Evolutionary conservation across 1,140 invertebrate genomes (phyloP).

Genomic region (Drosophila nebulosa): DNA sequence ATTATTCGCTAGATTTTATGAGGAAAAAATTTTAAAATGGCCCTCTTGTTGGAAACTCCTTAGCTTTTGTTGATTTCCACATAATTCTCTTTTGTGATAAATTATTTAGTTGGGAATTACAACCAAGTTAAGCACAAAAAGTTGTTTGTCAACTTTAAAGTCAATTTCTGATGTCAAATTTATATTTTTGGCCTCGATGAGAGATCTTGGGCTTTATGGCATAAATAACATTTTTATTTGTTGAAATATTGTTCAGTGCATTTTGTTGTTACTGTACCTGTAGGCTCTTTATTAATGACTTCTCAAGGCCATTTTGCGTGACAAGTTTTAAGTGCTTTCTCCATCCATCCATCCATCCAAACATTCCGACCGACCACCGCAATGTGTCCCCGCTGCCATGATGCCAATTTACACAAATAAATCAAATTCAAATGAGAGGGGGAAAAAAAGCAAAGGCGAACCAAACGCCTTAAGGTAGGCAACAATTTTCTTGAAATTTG

Average conservation of each 20-base stretch:
- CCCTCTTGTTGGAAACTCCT: too few relatives aligned
- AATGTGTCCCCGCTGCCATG: neutral
- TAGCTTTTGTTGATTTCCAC: too few relatives aligned
- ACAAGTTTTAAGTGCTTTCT: slow-evolving; percentile 34
- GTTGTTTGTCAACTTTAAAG: too few relatives aligned
- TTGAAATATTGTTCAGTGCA: neutral
- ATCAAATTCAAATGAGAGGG: slow-evolving; percentile 24
- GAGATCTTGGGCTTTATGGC: neutral
- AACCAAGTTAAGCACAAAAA: too few relatives aligned
- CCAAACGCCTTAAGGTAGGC: slow-evolving; percentile 19
- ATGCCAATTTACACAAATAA: slow-evolving; percentile 17
- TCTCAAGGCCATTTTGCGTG: slow-evolving; percentile 8
- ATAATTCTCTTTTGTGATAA: too few relatives aligned
- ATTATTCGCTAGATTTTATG: too few relatives aligned
- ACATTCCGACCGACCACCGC: neutral
- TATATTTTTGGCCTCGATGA: neutral
- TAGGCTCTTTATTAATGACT: neutral
- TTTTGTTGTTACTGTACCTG: neutral
- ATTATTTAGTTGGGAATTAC: too few relatives aligned
- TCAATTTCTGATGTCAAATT: neutral
- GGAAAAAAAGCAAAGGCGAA: neutral
- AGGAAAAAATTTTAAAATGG: too few relatives aligned
- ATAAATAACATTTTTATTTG: neutral
- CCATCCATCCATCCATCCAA: neutral
- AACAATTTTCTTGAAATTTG: slow-evolving; percentile 17